Evolutionary conservation across 2,888 invertebrate genomes (phyloP).

Genomic region (Xanthia icteritia): DNA sequence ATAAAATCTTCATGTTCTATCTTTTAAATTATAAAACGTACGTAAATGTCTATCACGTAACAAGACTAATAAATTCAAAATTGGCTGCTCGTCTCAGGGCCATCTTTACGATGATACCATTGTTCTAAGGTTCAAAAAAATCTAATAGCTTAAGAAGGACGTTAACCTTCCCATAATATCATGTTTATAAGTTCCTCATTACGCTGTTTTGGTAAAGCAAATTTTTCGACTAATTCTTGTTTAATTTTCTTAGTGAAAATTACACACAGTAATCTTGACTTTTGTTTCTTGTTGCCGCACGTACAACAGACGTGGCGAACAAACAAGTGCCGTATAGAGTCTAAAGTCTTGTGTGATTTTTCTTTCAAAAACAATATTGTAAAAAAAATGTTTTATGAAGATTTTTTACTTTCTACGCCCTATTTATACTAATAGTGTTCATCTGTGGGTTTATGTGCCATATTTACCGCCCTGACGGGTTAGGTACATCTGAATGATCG

Average conservation of each 20-base stretch:
- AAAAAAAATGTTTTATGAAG: background rate
- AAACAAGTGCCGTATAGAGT: constrained; percentile 10
- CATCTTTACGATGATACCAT: background rate
- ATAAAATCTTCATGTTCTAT: too few relatives aligned
- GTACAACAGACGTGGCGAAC: constrained; percentile 15
- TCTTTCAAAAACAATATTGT: background rate
- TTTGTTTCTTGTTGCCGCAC: constrained; percentile 50
- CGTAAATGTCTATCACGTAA: too few relatives aligned
- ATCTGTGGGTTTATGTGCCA: too few relatives aligned
- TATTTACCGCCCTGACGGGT: too few relatives aligned
- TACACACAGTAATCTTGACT: constrained; percentile 40
- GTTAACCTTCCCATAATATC: constrained; percentile 43
- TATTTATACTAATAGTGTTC: too few relatives aligned
- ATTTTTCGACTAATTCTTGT: constrained; percentile 25
- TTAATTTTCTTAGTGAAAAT: constrained; percentile 26
- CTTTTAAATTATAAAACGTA: too few relatives aligned
- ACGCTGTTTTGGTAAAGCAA: constrained; percentile 14
- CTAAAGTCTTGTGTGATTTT: constrained; percentile 7
- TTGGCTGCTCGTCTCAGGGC: background rate
- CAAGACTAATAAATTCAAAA: background rate
- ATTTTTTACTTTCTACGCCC: background rate
- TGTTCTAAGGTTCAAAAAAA: constrained; percentile 19
- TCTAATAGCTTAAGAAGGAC: constrained; percentile 8
- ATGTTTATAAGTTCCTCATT: constrained; percentile 28
- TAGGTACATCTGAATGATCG: too few relatives aligned